A percentile compares a stretch with the other conserved stretches of the same genome.
Conservation (phyloP, 2,888 invertebrate genomes). For the Melinopterus prodromus region DNA sequence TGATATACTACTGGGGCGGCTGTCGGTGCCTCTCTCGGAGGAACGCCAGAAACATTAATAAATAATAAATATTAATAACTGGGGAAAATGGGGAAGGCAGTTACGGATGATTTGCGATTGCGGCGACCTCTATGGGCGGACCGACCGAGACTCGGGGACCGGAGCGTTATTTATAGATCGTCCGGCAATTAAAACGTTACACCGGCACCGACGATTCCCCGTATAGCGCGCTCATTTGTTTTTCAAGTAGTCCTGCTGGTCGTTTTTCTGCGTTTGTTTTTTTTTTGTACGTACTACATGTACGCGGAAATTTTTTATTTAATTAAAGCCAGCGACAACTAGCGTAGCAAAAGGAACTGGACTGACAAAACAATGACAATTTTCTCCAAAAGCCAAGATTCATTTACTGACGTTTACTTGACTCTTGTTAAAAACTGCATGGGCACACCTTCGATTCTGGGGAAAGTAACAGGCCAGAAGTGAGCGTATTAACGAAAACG, state of each 20-base stretch:
- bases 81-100: constrained; percentile 49
- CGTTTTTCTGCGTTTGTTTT: neutral
- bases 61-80: constrained; percentile 56
- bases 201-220: constrained; percentile 6
- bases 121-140: constrained; percentile 49
- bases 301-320: too few species aligned
- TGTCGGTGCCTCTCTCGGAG: constrained; percentile 36
- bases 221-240: neutral
- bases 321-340: too few species aligned
- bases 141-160: constrained; percentile 36
- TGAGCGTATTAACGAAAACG: too few species aligned
- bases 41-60: constrained; percentile 49
- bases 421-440: too few species aligned
- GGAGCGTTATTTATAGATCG: constrained; percentile 35
- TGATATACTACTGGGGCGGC: constrained; percentile 45
- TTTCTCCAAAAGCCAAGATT: too few species aligned
- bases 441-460: too few species aligned
- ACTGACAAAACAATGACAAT: too few species aligned
- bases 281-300: too few species aligned
- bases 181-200: constrained; percentile 36
- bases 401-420: too few species aligned
- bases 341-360: too few species aligned
- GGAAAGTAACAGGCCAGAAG: too few species aligned
- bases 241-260: neutral
- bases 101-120: constrained; percentile 54